These are phyloP conservation scores for Uropsilus gracilis DNA, from an alignment of 2,113 vertebrate species.

Conservation along the genomic window DNA sequence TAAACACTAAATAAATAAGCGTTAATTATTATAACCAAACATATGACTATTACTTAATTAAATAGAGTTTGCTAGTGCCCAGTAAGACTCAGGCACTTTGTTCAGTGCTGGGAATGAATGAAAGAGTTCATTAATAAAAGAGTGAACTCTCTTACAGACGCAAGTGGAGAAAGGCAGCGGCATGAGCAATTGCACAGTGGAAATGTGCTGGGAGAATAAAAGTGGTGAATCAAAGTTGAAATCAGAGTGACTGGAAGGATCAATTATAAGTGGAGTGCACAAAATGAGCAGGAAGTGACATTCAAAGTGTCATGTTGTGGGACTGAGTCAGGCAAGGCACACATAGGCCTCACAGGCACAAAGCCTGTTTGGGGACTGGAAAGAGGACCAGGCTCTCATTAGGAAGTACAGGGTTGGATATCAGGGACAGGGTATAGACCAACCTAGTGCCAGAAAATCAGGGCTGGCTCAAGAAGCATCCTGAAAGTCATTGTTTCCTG, in stretches of 20 bases:
- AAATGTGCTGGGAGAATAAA: not conserved
- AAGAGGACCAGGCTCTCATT: not conserved
- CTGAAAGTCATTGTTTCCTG: not conserved
- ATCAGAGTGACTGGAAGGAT: not conserved
- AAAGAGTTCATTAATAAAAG: not conserved
- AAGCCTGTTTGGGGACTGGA: not conserved
- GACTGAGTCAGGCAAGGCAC: not conserved
- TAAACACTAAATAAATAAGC: not conserved
- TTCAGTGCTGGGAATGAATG: not conserved
- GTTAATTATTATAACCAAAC: not conserved
- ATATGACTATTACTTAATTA: not conserved
- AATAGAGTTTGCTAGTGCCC: not conserved
- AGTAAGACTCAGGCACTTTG: not conserved
- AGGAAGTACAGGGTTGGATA: rapidly evolving
- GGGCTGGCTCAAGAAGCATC: not conserved
- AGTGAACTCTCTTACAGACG: not conserved
- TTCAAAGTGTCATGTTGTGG: not conserved
- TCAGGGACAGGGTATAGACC: not conserved
- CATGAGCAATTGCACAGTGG: not conserved
- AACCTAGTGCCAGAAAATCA: not conserved
- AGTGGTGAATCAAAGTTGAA: not conserved
- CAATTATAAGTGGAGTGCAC: not conserved
- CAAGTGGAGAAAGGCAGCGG: not conserved
- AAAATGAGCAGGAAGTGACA: not conserved
- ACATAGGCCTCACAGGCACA: too few relatives aligned